A percentile compares a stretch with the other conserved stretches of the same genome.
Evolutionary conservation across 2,797 vertebrate species (phyloP).

Genomic region (Phalanger gymnotis): DNA sequence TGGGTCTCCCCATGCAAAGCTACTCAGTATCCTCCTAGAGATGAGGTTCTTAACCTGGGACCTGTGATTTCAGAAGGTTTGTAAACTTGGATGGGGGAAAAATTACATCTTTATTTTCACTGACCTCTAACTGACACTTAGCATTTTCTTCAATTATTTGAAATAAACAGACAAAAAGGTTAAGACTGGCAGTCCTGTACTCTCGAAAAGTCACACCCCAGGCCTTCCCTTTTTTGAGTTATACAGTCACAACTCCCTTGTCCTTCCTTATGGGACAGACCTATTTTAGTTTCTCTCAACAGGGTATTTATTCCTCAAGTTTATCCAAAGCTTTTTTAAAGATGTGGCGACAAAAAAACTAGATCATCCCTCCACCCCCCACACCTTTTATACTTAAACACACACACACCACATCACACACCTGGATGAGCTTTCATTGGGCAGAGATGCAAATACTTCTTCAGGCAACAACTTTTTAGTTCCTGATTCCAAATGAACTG

Average conservation of each 20-base stretch:
- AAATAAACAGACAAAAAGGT: not conserved
- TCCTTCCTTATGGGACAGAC: not conserved
- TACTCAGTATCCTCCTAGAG: not conserved
- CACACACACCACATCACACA: not conserved
- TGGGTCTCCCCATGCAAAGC: not conserved
- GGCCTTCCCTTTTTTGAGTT: not conserved
- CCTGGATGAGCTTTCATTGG: not conserved
- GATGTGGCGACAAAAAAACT: not conserved
- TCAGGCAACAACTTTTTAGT: not conserved
- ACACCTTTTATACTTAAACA: not conserved
- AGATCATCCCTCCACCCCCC: not conserved
- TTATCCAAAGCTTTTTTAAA: not conserved
- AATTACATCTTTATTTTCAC: not conserved
- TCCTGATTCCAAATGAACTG: not conserved
- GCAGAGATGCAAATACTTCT: not conserved
- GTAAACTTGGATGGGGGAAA: not conserved
- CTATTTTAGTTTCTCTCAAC: not conserved
- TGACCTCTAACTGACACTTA: not conserved
- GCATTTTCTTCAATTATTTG: not conserved
- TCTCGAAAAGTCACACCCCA: not conserved
- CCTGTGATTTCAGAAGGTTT: not conserved
- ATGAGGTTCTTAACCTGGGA: not conserved
- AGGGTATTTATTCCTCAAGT: not conserved
- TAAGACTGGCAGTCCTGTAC: not conserved
- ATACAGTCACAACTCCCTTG: not conserved